Base-by-base conservation (phyloP, 1,140 invertebrate genomes). In the Pinna nobilis region DNA sequence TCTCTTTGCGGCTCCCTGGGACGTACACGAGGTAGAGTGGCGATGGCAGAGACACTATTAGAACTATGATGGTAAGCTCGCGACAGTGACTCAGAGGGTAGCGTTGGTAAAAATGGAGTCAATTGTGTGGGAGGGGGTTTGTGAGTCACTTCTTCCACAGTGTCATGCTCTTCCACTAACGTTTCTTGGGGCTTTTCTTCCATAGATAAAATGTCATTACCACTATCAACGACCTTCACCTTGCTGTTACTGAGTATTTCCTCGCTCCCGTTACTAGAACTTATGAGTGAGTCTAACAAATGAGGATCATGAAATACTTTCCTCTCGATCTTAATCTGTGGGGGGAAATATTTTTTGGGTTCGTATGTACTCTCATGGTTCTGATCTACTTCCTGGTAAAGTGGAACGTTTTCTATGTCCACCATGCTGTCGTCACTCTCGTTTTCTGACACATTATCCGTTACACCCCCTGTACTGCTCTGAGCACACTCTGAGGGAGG, bases 291-390 rank as follows among this genome's bases (percentile, higher is more conserved):
- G 44, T 84, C 82, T 39, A 82, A 74, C 28, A 79, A 51, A 33
- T 63, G 50, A 33, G 68, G 30, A 28, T 83, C 81, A 28, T 82
- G 81, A 57, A 87, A 89, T 49, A 87, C 80, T 74, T 89, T 89
- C 15, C 88, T 77, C 67, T 87, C 86, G 37, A 89, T 86, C 59
- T 84, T 84, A 28, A 89, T 77, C 50, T 84, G 82, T 44, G 88
- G 88, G 28, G 84, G 86, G 53, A 55, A 72, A 30, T 59, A 60
- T 65, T 77, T 76, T 68, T 81, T 85, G 9, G 82, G 83, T 78
- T 84, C 82, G 49, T 84, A 84, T 51, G 78, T 83, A 70, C 84
- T 84, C 71, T 86, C 84, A 67, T 84, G 84, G 68, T 84, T 86
- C 55, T 81, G 79, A 70, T 84, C 82, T 18, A 84, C 79, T 70